Conservation (phyloP, 2,888 invertebrate genomes). For the Folsomia candida region DNA sequence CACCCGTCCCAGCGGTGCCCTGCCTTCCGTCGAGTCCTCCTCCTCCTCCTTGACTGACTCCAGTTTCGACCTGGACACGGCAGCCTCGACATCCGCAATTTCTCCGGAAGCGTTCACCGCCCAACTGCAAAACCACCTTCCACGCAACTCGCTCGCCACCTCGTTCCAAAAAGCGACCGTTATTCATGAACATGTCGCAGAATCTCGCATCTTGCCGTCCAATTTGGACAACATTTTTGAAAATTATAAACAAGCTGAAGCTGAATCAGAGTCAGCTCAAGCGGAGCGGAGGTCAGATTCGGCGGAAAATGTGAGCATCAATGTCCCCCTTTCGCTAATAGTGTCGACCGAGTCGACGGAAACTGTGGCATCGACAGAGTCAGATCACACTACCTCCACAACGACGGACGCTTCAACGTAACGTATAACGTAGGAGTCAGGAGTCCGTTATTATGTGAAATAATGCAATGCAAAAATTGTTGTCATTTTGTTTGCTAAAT, state of each 20-base stretch:
- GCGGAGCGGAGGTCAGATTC: too few relatives aligned
- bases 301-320: background rate
- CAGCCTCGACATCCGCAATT: background rate
- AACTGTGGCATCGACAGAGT: background rate
- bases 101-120: background rate
- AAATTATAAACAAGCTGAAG: background rate
- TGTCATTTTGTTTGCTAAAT: background rate
- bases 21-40: too few relatives aligned
- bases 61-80: background rate
- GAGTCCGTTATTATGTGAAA: too few relatives aligned
- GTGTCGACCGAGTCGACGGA: background rate
- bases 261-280: background rate
- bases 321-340: background rate
- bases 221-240: background rate
- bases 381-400: background rate
- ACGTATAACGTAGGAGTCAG: too few relatives aligned
- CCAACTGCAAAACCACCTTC: background rate
- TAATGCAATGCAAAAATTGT: too few relatives aligned
- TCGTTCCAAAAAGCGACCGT: background rate
- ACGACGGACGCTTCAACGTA: background rate
- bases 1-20: background rate
- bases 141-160: background rate
- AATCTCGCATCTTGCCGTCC: background rate
- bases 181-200: background rate
- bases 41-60: background rate